phyloP scores from a whole-genome alignment of 2,797 vertebrate genomes.

The Tragopan temminckii region DNA sequence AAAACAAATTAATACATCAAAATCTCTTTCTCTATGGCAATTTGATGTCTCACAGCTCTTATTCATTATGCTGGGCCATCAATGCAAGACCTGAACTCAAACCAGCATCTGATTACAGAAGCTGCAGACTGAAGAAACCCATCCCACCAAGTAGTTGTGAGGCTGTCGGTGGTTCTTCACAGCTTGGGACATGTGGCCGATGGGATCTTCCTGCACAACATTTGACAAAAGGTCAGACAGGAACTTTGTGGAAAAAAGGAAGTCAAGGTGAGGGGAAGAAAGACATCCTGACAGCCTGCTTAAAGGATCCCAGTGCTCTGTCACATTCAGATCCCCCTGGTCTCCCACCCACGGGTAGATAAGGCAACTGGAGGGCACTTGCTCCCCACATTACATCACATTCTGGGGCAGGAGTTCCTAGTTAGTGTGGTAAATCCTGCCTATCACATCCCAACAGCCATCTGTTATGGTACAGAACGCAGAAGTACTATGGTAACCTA shows the following conservation, averaged over 20 bases:
- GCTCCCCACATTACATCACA: background rate
- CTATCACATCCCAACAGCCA: slow-evolving; percentile 51
- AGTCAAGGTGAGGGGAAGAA: background rate
- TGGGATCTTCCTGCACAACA: background rate
- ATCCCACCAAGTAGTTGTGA: background rate
- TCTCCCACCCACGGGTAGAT: background rate
- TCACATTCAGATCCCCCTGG: background rate
- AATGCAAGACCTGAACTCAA: background rate
- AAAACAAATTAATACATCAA: background rate
- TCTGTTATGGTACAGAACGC: slow-evolving; percentile 67
- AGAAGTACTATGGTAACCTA: background rate
- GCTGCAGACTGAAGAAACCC: background rate
- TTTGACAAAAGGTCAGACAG: background rate
- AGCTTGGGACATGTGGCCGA: background rate
- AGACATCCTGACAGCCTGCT: background rate
- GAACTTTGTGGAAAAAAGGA: background rate
- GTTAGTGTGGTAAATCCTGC: slow-evolving; percentile 7
- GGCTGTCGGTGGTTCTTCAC: background rate
- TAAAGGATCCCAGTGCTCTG: background rate
- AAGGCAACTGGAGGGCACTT: slow-evolving; percentile 26
- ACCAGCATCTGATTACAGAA: background rate
- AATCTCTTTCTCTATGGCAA: background rate
- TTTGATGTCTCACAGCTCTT: background rate
- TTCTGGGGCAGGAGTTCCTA: slow-evolving; percentile 27
- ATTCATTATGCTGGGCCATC: background rate